These are phyloP conservation scores for Deilephila elpenor DNA, from an alignment of 2,888 invertebrate genomes.

Conservation along the genomic window DNA sequence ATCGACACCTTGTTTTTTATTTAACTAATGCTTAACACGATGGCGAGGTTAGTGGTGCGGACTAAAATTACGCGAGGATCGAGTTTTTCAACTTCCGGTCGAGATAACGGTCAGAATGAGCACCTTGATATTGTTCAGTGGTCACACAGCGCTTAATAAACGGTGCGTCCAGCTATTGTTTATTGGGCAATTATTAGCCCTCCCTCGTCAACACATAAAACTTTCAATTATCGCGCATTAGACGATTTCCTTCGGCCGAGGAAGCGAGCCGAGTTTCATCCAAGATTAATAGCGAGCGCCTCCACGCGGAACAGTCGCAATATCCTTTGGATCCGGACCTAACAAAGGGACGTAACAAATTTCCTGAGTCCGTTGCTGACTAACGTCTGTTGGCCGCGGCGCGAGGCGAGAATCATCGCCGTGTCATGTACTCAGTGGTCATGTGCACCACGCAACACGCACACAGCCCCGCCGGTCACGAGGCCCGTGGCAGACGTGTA, in stretches of 20 bases:
- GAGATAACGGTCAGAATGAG: slow-evolving; percentile 76
- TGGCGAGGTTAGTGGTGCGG: slow-evolving; percentile 58
- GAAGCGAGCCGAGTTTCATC: slow-evolving; percentile 58
- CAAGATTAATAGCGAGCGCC: slow-evolving; percentile 66
- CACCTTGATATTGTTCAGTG: slow-evolving; percentile 77
- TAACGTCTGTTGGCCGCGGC: slow-evolving; percentile 57
- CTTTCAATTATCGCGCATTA: slow-evolving; percentile 77
- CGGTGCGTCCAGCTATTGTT: slow-evolving; percentile 60
- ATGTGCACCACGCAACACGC: slow-evolving; percentile 41
- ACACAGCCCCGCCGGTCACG: slow-evolving; percentile 48
- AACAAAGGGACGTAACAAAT: slow-evolving; percentile 68
- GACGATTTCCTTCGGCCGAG: slow-evolving; percentile 66
- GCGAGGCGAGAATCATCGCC: slow-evolving; percentile 53
- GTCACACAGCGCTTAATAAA: slow-evolving; percentile 69
- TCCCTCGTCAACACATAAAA: slow-evolving; percentile 52
- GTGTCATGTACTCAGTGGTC: slow-evolving; percentile 60
- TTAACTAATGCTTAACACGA: slow-evolving; percentile 69
- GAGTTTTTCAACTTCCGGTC: slow-evolving; percentile 76
- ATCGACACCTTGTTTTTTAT: slow-evolving; percentile 79
- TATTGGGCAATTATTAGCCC: slow-evolving; percentile 53
- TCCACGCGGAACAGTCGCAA: slow-evolving; percentile 66
- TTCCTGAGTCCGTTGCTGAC: slow-evolving; percentile 67
- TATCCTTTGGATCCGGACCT: slow-evolving; percentile 70
- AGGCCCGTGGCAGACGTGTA: slow-evolving; percentile 70
- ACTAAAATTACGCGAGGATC: slow-evolving; percentile 74